phyloP scores from a whole-genome alignment of 2,113 vertebrate species.

The Entelurus aequoreus region DNA sequence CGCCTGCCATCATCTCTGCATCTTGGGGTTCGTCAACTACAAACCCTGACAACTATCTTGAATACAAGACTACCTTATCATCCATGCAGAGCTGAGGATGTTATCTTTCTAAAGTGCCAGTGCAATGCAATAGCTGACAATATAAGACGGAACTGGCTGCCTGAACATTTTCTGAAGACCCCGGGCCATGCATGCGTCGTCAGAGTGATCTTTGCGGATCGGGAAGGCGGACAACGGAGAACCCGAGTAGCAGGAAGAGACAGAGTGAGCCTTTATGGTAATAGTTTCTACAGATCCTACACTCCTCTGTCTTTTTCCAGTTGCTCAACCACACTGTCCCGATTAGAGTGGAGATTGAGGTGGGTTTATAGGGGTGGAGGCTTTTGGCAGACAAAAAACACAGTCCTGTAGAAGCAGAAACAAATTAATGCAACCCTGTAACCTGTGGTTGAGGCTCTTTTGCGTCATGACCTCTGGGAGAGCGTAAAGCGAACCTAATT shows the following conservation, averaged over 20 bases:
- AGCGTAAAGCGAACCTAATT: not conserved
- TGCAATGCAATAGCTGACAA: no score
- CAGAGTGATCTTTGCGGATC: not conserved
- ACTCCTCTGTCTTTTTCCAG: conserved; percentile 53
- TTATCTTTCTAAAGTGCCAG: no score
- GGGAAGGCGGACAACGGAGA: conserved; percentile 21
- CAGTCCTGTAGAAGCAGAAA: conserved; percentile 17
- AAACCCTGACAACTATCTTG: no score
- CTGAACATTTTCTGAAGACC: conserved; percentile 3
- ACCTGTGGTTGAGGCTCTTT: conserved; percentile 1
- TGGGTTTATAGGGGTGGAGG: conserved; percentile 24
- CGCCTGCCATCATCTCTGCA: no score
- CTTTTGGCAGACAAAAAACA: conserved; percentile 20
- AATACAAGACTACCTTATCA: no score
- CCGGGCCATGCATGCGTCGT: not conserved
- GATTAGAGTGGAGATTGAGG: conserved; percentile 39
- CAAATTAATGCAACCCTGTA: conserved; percentile 13
- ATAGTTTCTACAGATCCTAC: conserved; percentile 59
- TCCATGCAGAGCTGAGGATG: no score
- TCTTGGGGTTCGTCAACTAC: no score
- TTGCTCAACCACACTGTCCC: conserved; percentile 39
- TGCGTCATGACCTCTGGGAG: conserved; percentile 2
- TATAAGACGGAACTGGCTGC: no score
- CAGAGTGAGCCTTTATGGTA: conserved; percentile 51
- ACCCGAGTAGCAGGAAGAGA: conserved; percentile 26